Evolutionary conservation across 2,797 vertebrate genomes (phyloP).

Genomic region (Agapornis canus): DNA sequence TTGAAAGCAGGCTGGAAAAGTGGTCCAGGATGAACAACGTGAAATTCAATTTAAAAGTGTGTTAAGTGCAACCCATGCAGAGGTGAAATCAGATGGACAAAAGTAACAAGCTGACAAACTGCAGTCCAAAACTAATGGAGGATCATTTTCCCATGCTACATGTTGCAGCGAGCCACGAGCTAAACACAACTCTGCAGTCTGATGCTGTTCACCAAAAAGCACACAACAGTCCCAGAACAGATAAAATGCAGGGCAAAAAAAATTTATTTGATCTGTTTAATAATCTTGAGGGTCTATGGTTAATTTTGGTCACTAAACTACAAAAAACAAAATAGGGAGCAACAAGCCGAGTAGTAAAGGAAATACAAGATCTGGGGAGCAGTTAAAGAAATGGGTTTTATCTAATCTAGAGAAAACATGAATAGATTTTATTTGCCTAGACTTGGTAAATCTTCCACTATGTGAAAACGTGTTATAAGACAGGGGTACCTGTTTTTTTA

Average conservation of each 20-base stretch:
- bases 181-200: not conserved
- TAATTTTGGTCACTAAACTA: not conserved
- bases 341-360: not conserved
- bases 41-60: not conserved
- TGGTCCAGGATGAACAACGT: not conserved
- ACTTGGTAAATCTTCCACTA: not conserved
- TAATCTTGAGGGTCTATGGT: not conserved
- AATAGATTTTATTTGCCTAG: not conserved
- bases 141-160: not conserved
- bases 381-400: not conserved
- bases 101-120: not conserved
- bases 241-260: not conserved
- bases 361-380: not conserved
- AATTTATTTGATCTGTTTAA: not conserved
- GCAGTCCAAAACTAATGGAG: not conserved
- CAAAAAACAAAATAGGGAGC: not conserved
- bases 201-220: not conserved
- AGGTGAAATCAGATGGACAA: not conserved
- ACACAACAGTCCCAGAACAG: not conserved
- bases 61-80: not conserved
- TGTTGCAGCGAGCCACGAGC: accelerated
- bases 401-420: not conserved
- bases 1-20: not conserved
- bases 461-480: not conserved
- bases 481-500: not conserved